Evolutionary conservation across 2,888 invertebrate species (phyloP).

Genomic region (Rhingia rostrata): DNA sequence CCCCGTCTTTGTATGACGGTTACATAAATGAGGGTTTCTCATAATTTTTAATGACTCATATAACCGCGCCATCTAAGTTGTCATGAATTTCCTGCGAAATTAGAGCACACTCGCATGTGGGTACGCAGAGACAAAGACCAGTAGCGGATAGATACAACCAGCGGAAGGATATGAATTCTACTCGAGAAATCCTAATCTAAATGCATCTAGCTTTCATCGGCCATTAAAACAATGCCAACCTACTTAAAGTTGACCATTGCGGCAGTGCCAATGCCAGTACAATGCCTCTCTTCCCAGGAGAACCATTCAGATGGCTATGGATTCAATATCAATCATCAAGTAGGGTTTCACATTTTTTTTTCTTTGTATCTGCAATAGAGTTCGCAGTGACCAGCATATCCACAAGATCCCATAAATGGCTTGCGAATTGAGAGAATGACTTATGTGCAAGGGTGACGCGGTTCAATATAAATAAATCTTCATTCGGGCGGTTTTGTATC

Average conservation of each 20-base stretch:
- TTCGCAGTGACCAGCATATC: constrained; percentile 29
- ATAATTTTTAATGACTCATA: neutral
- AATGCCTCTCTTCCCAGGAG: constrained; percentile 3
- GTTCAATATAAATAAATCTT: constrained; percentile 71
- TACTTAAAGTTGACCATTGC: constrained; percentile 55
- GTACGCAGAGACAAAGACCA: neutral
- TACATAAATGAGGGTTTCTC: constrained; percentile 32
- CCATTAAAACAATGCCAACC: constrained; percentile 64
- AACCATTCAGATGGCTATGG: constrained; percentile 56
- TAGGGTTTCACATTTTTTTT: constrained; percentile 22
- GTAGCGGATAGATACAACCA: neutral
- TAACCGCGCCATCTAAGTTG: neutral
- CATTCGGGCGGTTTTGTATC: constrained; percentile 27
- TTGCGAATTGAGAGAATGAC: constrained; percentile 55
- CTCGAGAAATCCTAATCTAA: constrained; percentile 21
- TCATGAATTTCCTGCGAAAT: constrained; percentile 38
- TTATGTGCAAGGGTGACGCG: constrained; percentile 68
- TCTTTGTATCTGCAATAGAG: constrained; percentile 28
- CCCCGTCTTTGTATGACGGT: neutral
- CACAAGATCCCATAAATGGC: constrained; percentile 35
- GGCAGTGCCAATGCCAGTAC: neutral
- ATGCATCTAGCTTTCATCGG: constrained; percentile 54
- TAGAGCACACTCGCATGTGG: constrained; percentile 6
- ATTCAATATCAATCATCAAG: constrained; percentile 68
- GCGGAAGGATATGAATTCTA: constrained; percentile 1